Percentiles rank a stretch among this genome's conserved stretches.
These are phyloP conservation scores for Bungarus multicinctus DNA, from an alignment of 2,113 vertebrate species.

Conservation along the genomic window DNA sequence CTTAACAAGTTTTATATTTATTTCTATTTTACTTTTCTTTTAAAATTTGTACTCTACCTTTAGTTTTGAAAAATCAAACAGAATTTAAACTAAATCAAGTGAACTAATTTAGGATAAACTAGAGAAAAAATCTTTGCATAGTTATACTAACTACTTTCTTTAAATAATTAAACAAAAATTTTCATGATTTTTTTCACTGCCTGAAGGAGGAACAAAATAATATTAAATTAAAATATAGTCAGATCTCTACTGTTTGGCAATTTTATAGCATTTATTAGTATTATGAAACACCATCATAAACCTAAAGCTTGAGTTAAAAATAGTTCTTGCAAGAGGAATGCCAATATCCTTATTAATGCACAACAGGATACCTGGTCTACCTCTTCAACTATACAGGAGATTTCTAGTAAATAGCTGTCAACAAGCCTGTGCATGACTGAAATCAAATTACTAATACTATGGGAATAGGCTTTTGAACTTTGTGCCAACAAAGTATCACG, in stretches of 20 bases:
- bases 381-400: slow-evolving; percentile 49
- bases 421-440: slow-evolving; percentile 64
- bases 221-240: neutral
- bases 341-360: slow-evolving; percentile 39
- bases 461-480: slow-evolving; percentile 63
- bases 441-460: slow-evolving; percentile 64
- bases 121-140: neutral
- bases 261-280: slow-evolving; percentile 5
- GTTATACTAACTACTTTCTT: neutral
- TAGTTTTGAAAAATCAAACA: neutral
- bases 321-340: slow-evolving; percentile 38
- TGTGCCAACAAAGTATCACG: slow-evolving; percentile 63
- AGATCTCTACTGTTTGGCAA: slow-evolving; percentile 8
- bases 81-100: neutral
- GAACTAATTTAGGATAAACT: neutral
- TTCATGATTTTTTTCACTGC: neutral
- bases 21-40: neutral
- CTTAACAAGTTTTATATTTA: neutral
- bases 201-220: neutral
- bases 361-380: slow-evolving; percentile 31
- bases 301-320: slow-evolving; percentile 23
- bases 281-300: slow-evolving; percentile 26
- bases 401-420: slow-evolving; percentile 65
- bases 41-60: neutral
- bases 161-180: neutral